These are phyloP conservation scores for Malurus alboscapulatus DNA, from an alignment of 2,113 vertebrate species.

Conservation along the genomic window DNA sequence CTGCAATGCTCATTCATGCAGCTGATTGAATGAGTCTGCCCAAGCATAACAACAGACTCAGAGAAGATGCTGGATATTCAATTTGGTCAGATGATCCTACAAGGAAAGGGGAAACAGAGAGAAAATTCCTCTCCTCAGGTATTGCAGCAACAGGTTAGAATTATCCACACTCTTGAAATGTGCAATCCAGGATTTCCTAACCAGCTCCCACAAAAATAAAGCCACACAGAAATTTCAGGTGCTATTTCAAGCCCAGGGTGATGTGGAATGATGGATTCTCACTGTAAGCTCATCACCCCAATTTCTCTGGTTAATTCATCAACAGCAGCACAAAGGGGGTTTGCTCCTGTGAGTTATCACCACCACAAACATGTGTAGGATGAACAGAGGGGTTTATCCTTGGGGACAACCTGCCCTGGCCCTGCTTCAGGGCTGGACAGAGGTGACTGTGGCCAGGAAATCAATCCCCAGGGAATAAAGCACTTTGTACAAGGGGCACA, in stretches of 20 bases:
- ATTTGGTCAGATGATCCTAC: not conserved
- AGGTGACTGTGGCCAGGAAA: not conserved
- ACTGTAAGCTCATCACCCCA: not conserved
- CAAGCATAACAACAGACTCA: constrained; percentile 18
- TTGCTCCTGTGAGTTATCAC: not conserved
- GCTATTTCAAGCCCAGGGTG: not conserved
- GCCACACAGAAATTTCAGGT: not conserved
- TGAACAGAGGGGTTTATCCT: not conserved
- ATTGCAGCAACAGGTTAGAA: not conserved
- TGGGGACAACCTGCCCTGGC: not conserved
- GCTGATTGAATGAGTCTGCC: constrained; percentile 28
- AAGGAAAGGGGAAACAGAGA: rapidly evolving
- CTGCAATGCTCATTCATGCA: constrained; percentile 15
- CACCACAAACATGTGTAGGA: rapidly evolving
- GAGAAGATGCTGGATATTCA: not conserved
- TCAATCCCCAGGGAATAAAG: not conserved
- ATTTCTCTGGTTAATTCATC: not conserved
- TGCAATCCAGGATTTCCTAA: not conserved
- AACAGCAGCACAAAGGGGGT: rapidly evolving
- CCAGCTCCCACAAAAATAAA: not conserved
- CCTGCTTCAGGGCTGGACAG: not conserved
- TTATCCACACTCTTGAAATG: rapidly evolving
- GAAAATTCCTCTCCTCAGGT: not conserved
- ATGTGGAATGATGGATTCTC: not conserved
- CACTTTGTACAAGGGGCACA: not conserved